phyloP scores from a whole-genome alignment of 2,113 vertebrate genomes.

The Limanda limanda region DNA sequence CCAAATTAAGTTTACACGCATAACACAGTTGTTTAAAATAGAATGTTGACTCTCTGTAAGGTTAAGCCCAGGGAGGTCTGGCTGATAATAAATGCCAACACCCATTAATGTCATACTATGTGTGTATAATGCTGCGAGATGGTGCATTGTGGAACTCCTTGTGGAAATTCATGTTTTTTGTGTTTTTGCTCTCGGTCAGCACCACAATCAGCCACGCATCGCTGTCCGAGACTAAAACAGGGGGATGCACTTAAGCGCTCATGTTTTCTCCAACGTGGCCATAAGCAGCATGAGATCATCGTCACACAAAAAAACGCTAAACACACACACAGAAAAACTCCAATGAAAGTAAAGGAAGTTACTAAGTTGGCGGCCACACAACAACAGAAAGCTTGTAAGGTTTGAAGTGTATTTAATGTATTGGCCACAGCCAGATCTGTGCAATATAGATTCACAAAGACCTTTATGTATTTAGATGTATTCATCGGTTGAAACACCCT shows the following conservation, averaged over 20 bases:
- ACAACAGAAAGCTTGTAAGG: not conserved
- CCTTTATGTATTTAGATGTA: not conserved
- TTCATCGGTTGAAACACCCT: too few relatives aligned
- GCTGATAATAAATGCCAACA: not conserved
- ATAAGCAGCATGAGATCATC: not conserved
- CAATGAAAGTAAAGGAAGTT: not conserved
- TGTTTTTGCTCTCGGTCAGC: not conserved
- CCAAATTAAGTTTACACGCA: conserved; percentile 5
- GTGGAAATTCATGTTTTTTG: conserved; percentile 5
- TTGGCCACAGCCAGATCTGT: not conserved
- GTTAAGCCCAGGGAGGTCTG: conserved; percentile 13
- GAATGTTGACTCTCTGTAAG: not conserved
- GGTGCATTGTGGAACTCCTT: conserved; percentile 15
- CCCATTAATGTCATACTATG: conserved; percentile 15
- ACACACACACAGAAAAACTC: not conserved
- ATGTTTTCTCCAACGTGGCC: not conserved
- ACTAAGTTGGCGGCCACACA: not conserved
- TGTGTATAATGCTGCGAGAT: not conserved
- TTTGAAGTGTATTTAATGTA: not conserved
- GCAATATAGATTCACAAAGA: not conserved
- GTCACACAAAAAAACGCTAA: not conserved
- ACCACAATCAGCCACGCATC: not conserved
- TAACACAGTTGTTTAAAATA: conserved; percentile 7
- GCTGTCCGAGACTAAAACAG: not conserved
- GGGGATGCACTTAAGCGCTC: not conserved